These are phyloP conservation scores for Hipposideros armiger DNA, from an alignment of 2,113 vertebrate species.

Conservation along the genomic window DNA sequence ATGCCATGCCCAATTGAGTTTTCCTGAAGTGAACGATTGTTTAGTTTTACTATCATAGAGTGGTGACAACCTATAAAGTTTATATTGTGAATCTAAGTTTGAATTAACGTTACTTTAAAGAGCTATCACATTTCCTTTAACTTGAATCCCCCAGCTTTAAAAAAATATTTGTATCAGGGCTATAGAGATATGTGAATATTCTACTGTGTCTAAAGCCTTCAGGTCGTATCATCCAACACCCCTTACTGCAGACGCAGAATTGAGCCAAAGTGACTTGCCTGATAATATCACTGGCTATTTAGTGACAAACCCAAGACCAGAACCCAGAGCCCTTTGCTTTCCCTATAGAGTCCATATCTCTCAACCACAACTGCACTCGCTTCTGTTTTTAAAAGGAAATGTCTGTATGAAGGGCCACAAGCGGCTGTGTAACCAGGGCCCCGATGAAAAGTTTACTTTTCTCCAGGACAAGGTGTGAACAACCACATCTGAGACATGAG, in stretches of 20 bases:
- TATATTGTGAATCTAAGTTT: background rate
- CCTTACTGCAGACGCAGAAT: background rate
- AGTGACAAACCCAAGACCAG: background rate
- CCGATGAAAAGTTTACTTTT: slow-evolving; percentile 20
- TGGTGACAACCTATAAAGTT: background rate
- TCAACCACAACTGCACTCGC: background rate
- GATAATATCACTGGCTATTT: background rate
- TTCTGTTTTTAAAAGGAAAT: slow-evolving; percentile 26
- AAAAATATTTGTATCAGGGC: background rate
- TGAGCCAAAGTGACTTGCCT: background rate
- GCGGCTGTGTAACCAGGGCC: background rate
- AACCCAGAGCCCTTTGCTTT: background rate
- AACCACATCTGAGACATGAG: background rate
- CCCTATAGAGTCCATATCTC: background rate
- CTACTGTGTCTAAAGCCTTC: background rate
- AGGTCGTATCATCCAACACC: background rate
- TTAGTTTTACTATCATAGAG: background rate
- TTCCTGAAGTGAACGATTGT: background rate
- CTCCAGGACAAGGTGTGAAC: slow-evolving; percentile 57
- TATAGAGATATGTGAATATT: background rate
- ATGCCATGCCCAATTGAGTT: background rate
- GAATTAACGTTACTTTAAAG: background rate
- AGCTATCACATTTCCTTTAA: background rate
- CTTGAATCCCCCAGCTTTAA: background rate
- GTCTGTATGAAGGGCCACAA: background rate